Evolutionary conservation across 37 sponge, comb jelly and placozoan species (phyloP).

Genomic region (Spongilla lacustris): DNA sequence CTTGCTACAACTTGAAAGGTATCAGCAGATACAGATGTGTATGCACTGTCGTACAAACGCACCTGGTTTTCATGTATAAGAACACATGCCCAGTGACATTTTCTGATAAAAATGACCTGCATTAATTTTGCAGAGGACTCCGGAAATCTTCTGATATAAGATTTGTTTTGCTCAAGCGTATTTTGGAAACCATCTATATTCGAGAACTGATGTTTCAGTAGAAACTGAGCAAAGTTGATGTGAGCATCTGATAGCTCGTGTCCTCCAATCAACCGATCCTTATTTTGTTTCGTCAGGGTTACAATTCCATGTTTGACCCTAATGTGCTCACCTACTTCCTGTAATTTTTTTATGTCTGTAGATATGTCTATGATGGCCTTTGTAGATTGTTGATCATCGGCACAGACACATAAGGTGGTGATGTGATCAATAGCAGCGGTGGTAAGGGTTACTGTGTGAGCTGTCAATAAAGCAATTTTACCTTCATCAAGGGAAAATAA

Average conservation of each 20-base stretch:
- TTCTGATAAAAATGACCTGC: slow-evolving; percentile 40
- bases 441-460: slow-evolving; percentile 15
- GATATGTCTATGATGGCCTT: too few relatives aligned
- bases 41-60: slow-evolving; percentile 21
- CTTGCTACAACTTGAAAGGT: slow-evolving; percentile 25
- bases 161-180: slow-evolving; percentile 31
- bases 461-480: slow-evolving; percentile 3
- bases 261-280: slow-evolving; percentile 8
- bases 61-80: background rate
- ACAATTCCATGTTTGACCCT: slow-evolving; percentile 13
- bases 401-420: background rate
- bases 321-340: too few relatives aligned
- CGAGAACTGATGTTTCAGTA: slow-evolving; percentile 7
- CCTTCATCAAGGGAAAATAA: too few relatives aligned
- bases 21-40: slow-evolving; percentile 10
- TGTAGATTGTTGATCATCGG: too few relatives aligned
- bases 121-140: background rate
- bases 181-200: slow-evolving; percentile 35
- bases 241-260: slow-evolving; percentile 27
- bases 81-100: slow-evolving; percentile 44
- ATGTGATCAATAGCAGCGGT: slow-evolving; percentile 12
- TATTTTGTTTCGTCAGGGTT: background rate
- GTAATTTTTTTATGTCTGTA: too few relatives aligned
- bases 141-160: background rate
- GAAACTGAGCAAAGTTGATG: background rate